Conservation (phyloP, 1,140 invertebrate species). For the Pogonomyrmex californicus region DNA sequence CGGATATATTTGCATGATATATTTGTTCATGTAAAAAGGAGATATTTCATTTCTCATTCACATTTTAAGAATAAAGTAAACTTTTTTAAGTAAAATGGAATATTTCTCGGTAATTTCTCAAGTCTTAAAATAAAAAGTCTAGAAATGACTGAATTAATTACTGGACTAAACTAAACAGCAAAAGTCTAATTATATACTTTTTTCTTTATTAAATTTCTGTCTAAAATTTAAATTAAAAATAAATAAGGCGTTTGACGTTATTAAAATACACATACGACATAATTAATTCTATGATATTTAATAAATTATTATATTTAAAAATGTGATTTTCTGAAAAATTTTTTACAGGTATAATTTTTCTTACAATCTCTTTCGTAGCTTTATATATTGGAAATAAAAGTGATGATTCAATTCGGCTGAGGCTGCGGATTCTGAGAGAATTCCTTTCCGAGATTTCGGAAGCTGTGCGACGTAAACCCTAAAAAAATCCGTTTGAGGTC, state of each 20-base stretch:
- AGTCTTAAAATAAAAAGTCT: neutral
- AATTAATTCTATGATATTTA: neutral
- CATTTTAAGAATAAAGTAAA: neutral
- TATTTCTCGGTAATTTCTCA: neutral
- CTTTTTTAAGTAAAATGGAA: neutral
- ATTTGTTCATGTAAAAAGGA: neutral
- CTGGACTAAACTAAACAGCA: neutral
- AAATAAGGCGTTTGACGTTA: neutral
- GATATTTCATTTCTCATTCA: neutral
- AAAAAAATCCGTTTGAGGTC: constrained; percentile 64
- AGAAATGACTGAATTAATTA: constrained; percentile 6
- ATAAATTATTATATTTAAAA: neutral
- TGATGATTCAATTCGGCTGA: constrained; percentile 54
- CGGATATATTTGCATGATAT: neutral
- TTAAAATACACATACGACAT: neutral
- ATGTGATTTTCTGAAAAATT: no score
- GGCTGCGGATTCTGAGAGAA: constrained; percentile 59
- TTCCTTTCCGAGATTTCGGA: constrained; percentile 65
- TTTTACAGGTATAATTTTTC: no score
- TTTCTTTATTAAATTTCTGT: neutral
- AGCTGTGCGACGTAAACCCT: constrained; percentile 49
- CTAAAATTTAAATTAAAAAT: neutral
- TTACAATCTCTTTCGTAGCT: constrained; percentile 16
- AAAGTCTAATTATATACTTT: neutral
- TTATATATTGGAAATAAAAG: constrained; percentile 51